Conservation (phyloP, 2,797 vertebrate species). For the Enteromius mattozi region DNA sequence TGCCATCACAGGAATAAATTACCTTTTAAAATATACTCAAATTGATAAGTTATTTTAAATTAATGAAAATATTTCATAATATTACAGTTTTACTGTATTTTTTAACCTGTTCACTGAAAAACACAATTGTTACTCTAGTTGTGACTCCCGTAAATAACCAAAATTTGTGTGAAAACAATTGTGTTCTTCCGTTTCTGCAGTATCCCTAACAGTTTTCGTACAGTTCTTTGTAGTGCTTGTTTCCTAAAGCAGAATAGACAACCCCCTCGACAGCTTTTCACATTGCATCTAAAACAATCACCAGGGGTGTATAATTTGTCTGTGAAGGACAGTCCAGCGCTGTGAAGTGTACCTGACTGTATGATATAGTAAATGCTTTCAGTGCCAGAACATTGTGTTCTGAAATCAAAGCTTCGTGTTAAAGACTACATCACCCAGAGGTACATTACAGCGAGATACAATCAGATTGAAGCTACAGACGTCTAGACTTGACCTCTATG, state of each 20-base stretch:
- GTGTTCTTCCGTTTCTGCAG: neutral
- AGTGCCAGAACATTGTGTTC: slow-evolving; percentile 36
- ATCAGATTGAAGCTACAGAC: neutral
- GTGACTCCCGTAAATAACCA: neutral
- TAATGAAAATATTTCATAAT: too few species aligned
- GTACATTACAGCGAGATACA: neutral
- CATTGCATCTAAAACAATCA: slow-evolving; percentile 11
- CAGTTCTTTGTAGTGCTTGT: neutral
- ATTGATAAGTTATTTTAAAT: too few species aligned
- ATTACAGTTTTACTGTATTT: too few species aligned
- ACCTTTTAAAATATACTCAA: neutral
- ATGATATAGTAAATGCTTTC: neutral
- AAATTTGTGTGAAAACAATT: neutral
- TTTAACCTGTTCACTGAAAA: too few species aligned
- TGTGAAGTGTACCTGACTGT: slow-evolving; percentile 18
- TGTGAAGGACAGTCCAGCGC: slow-evolving; percentile 9
- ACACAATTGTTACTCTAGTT: neutral
- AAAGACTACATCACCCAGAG: slow-evolving; percentile 1
- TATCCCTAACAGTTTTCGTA: neutral
- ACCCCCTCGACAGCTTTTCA: neutral
- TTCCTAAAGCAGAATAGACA: neutral
- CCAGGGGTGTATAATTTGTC: slow-evolving; percentile 3
- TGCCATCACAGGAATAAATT: neutral
- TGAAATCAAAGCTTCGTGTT: slow-evolving; percentile 1
- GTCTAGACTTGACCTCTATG: neutral